phyloP scores from a whole-genome alignment of 2,888 invertebrate genomes.

The Pycnomerus fuliginosus region DNA sequence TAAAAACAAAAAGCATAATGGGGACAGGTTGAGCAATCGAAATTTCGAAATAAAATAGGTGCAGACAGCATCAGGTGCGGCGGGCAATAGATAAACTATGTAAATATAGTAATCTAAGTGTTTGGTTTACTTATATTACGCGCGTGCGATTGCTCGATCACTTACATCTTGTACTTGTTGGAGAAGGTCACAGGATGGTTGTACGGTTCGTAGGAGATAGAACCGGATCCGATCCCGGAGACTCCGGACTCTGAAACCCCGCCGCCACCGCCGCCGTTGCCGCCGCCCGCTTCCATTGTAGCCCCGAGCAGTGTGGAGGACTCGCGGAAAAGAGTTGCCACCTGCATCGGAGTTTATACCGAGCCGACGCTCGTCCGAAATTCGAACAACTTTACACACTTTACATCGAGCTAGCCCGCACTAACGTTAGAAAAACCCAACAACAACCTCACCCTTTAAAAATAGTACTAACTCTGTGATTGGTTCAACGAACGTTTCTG shows the following conservation, averaged over 20 bases:
- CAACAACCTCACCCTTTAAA: slow-evolving; percentile 59
- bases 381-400: slow-evolving; percentile 37
- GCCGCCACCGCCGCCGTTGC: slow-evolving; percentile 48
- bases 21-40: too few species aligned
- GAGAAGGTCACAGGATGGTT: slow-evolving; percentile 50
- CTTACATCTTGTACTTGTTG: slow-evolving; percentile 54
- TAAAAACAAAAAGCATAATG: too few species aligned
- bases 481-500: slow-evolving; percentile 59
- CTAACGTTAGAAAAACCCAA: slow-evolving; percentile 50
- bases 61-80: slow-evolving; percentile 11
- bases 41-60: slow-evolving; percentile 5
- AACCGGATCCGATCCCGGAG: slow-evolving; percentile 43
- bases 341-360: slow-evolving; percentile 59
- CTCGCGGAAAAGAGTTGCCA: slow-evolving; percentile 68
- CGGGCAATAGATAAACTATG: too few species aligned
- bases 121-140: slow-evolving; percentile 34
- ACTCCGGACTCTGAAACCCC: slow-evolving; percentile 43
- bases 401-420: slow-evolving; percentile 41
- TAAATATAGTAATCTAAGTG: too few species aligned
- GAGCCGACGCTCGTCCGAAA: slow-evolving; percentile 43
- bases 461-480: slow-evolving; percentile 57
- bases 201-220: slow-evolving; percentile 48
- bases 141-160: slow-evolving; percentile 40
- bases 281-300: slow-evolving; percentile 60
- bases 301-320: slow-evolving; percentile 66